Conservation (phyloP, 2,113 vertebrate genomes). For the Ascaphus truei region DNA sequence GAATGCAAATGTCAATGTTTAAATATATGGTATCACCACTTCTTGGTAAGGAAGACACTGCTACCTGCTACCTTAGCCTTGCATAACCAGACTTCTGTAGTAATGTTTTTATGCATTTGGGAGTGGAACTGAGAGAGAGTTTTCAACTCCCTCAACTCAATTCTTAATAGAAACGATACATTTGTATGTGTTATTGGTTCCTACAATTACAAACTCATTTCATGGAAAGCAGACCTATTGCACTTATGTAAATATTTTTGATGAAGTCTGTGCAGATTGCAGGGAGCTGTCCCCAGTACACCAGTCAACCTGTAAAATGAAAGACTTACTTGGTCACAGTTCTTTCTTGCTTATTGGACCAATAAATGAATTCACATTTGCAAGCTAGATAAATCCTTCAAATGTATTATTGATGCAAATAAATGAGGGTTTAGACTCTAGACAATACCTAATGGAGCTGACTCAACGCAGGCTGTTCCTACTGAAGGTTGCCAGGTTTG, state of each 20-base stretch:
- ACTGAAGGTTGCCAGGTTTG: slow-evolving; percentile 58
- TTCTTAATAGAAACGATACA: not conserved
- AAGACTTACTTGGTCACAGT: slow-evolving; percentile 35
- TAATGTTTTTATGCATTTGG: slow-evolving; percentile 17
- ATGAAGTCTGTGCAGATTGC: slow-evolving; percentile 38
- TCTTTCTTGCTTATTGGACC: slow-evolving; percentile 61
- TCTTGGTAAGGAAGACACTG: not conserved
- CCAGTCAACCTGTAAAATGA: slow-evolving; percentile 34
- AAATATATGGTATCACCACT: not conserved
- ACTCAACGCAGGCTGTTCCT: slow-evolving; percentile 63
- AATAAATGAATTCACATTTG: slow-evolving; percentile 73
- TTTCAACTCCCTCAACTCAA: slow-evolving; percentile 3
- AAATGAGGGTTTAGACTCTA: slow-evolving; percentile 70
- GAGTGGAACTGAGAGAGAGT: not conserved
- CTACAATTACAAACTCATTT: slow-evolving; percentile 21
- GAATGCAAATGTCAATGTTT: not conserved
- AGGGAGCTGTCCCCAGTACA: slow-evolving; percentile 24
- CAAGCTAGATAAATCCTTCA: slow-evolving; percentile 78
- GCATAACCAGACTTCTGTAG: not conserved
- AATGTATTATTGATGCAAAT: slow-evolving; percentile 76
- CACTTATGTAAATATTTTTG: slow-evolving; percentile 30
- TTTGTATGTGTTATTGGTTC: slow-evolving; percentile 15
- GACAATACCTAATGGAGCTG: slow-evolving; percentile 73
- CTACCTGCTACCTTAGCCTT: not conserved
- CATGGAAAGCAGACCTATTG: slow-evolving; percentile 25